Percentiles rank a stretch among this genome's conserved stretches.
Conservation (phyloP, 2,113 vertebrate genomes). For the Archilochus colubris region DNA sequence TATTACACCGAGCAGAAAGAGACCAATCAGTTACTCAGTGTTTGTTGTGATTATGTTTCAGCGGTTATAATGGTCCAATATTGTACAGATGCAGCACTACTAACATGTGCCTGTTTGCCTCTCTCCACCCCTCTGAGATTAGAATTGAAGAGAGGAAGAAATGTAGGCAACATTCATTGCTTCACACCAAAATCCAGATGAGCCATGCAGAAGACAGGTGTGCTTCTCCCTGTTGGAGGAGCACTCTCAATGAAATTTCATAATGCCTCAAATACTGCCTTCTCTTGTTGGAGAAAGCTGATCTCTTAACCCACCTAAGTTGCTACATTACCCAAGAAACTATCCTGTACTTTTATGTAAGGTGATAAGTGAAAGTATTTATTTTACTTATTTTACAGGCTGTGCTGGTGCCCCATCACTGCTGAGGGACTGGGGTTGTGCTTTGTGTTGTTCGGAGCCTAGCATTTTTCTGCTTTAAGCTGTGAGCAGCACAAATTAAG, state of each 20-base stretch:
- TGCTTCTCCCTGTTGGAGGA: not conserved
- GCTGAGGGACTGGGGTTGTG: not conserved
- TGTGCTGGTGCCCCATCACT: not conserved
- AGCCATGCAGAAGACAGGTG: not conserved
- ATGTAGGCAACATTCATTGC: not conserved
- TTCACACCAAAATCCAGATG: rapidly evolving
- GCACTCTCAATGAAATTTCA: not conserved
- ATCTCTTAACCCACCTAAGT: not conserved
- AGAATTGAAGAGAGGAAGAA: not conserved
- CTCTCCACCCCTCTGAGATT: not conserved
- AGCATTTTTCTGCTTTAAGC: not conserved
- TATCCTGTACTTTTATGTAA: not conserved
- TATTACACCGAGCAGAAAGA: not conserved
- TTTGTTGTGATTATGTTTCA: not conserved
- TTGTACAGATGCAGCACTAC: not conserved
- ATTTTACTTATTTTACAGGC: too few relatives aligned
- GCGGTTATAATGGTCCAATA: not conserved
- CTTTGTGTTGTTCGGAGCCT: not conserved
- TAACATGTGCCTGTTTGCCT: not conserved
- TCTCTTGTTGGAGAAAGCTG: not conserved
- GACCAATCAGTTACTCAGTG: rapidly evolving
- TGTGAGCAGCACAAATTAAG: not conserved
- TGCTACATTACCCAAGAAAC: not conserved
- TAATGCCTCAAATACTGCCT: not conserved
- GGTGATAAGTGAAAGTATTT: not conserved